Evolutionary conservation across 2,888 invertebrate genomes (phyloP).

Genomic region (Kuschelorhynchus macadamiae): DNA sequence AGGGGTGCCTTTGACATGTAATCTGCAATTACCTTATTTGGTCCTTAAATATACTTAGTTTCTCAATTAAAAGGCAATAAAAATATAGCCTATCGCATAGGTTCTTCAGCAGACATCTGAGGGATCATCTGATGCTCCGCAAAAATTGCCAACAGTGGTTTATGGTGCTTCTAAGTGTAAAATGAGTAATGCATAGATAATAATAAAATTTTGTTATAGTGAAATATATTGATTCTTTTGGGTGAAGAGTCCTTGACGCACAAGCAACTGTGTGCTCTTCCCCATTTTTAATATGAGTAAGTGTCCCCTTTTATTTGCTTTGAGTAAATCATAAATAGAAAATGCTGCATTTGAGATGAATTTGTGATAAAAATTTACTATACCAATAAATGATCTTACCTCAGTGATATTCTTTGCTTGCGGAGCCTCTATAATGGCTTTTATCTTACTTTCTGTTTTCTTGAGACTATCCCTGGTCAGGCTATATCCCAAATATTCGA

Average conservation of each 20-base stretch:
- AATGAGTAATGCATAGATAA: conserved; percentile 33
- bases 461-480: conserved; percentile 51
- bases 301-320: conserved; percentile 23
- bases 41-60: conserved; percentile 37
- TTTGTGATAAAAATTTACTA: conserved; percentile 48
- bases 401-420: conserved; percentile 35
- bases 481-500: conserved; percentile 59
- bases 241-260: conserved; percentile 44
- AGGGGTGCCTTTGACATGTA: conserved; percentile 32
- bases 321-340: conserved; percentile 46
- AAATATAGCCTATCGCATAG: conserved; percentile 51
- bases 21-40: conserved; percentile 37
- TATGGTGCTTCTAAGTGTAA: conserved; percentile 27
- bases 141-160: conserved; percentile 15
- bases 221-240: conserved; percentile 30
- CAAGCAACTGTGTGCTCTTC: conserved; percentile 41
- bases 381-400: conserved; percentile 35
- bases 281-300: conserved; percentile 21
- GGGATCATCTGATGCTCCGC: conserved; percentile 23
- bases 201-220: conserved; percentile 41
- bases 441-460: conserved; percentile 44
- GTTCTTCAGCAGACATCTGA: conserved; percentile 9
- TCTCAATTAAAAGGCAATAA: conserved; percentile 35
- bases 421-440: conserved; percentile 45
- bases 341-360: conserved; percentile 32